Percentiles rank a stretch among this genome's conserved stretches.
Conservation (phyloP, 1,140 invertebrate species). For the Drosophila teissieri region DNA sequence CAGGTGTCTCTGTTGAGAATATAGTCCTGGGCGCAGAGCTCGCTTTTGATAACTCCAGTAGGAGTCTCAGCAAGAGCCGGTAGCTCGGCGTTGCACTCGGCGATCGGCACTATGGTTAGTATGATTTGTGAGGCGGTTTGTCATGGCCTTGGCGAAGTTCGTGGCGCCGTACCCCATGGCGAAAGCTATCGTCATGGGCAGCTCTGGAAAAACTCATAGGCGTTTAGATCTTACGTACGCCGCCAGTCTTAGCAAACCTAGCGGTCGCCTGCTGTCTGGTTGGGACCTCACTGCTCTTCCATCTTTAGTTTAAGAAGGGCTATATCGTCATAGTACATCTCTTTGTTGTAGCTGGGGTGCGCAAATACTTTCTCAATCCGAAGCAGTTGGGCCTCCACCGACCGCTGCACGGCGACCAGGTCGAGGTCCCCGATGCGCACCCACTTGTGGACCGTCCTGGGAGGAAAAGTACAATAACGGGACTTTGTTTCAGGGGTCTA, state of each 20-base stretch:
- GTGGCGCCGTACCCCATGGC: slow-evolving; percentile 82
- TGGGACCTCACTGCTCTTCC: slow-evolving; percentile 60
- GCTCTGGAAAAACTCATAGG: slow-evolving; percentile 54
- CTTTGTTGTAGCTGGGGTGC: slow-evolving; percentile 61
- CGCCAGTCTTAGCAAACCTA: slow-evolving; percentile 47
- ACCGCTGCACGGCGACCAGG: slow-evolving; percentile 52
- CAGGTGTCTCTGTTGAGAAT: slow-evolving; percentile 74
- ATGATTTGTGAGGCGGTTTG: slow-evolving; percentile 75
- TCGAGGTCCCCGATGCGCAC: slow-evolving; percentile 75
- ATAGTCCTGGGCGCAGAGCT: slow-evolving; percentile 76
- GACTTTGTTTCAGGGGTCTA: too few species aligned
- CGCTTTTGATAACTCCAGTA: slow-evolving; percentile 63
- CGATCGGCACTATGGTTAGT: slow-evolving; percentile 70
- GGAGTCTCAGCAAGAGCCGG: slow-evolving; percentile 58
- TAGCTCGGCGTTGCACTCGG: slow-evolving; percentile 66
- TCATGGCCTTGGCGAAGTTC: slow-evolving; percentile 62
- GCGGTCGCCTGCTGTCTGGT: too few species aligned
- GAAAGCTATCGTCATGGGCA: slow-evolving; percentile 70
- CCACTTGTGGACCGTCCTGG: slow-evolving; percentile 59
- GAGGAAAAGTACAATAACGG: slow-evolving; percentile 7
- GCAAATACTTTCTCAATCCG: slow-evolving; percentile 44
- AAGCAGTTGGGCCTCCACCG: slow-evolving; percentile 49
- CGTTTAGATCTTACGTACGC: slow-evolving; percentile 72
- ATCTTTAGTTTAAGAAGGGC: slow-evolving; percentile 55
- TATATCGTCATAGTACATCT: slow-evolving; percentile 74